Conservation (phyloP, 2,888 invertebrate genomes). For the Didymodactylos carnosus region DNA sequence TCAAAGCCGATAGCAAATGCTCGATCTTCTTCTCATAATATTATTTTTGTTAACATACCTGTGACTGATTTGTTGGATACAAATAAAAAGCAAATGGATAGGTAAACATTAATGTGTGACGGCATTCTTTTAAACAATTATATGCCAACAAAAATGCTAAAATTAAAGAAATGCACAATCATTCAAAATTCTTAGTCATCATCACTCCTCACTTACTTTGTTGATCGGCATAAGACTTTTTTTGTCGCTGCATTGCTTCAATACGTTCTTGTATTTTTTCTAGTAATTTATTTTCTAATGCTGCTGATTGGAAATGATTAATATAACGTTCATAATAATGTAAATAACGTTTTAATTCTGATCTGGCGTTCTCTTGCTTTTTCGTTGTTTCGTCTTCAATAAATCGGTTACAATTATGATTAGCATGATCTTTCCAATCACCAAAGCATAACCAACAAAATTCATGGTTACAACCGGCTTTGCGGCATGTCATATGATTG, state of each 20-base stretch:
- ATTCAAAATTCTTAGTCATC: too few relatives aligned
- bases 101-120: neutral
- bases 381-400: constrained; percentile 88
- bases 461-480: constrained; percentile 54
- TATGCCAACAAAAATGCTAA: neutral
- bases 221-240: neutral
- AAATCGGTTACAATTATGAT: constrained; percentile 38
- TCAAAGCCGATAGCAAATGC: too few relatives aligned
- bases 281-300: neutral
- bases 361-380: constrained; percentile 70
- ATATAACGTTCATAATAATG: neutral
- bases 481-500: constrained; percentile 61
- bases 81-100: neutral
- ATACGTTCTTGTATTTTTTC: neutral
- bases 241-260: neutral
- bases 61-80: neutral
- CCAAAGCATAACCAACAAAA: constrained; percentile 99
- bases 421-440: neutral
- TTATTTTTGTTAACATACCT: constrained; percentile 53
- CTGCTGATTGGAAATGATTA: neutral
- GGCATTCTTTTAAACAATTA: neutral
- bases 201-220: too few relatives aligned
- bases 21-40: neutral
- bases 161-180: too few relatives aligned
- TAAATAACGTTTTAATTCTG: constrained; percentile 26